Percentiles rank a stretch among this genome's conserved stretches.
Conservation (phyloP, 2,888 invertebrate species). For the Aproaerema taeniolella region DNA sequence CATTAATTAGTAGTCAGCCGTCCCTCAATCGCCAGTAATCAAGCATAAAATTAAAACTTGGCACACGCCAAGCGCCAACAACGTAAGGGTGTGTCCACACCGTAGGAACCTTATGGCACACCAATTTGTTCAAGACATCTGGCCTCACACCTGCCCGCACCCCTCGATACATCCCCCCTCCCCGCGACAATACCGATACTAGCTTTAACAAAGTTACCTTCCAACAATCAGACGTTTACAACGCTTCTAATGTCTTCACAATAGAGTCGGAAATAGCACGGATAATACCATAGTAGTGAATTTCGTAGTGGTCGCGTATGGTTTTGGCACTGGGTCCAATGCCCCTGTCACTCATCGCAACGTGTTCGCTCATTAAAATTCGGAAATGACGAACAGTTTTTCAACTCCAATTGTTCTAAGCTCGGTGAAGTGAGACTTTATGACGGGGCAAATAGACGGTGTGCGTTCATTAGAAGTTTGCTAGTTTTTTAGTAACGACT, state of each 20-base stretch:
- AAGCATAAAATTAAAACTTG: slow-evolving; percentile 77
- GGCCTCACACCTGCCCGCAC: slow-evolving; percentile 70
- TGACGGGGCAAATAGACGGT: slow-evolving; percentile 35
- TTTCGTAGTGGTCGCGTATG: slow-evolving; percentile 43
- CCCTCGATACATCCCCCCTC: slow-evolving; percentile 37
- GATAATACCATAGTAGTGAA: too few relatives aligned
- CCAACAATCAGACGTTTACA: too few relatives aligned
- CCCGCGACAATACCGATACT: slow-evolving; percentile 49
- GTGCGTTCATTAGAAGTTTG: slow-evolving; percentile 38
- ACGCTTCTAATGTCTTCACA: background rate
- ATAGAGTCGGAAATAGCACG: background rate
- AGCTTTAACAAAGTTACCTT: slow-evolving; percentile 8
- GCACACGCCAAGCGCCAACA: slow-evolving; percentile 68
- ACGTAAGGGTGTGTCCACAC: slow-evolving; percentile 69
- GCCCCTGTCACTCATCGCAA: slow-evolving; percentile 60
- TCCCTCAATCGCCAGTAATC: slow-evolving; percentile 61
- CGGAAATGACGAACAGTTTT: slow-evolving; percentile 71
- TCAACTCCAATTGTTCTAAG: slow-evolving; percentile 53
- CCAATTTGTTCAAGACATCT: slow-evolving; percentile 77
- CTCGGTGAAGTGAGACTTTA: slow-evolving; percentile 56
- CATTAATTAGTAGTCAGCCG: slow-evolving; percentile 68
- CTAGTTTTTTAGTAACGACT: slow-evolving; percentile 27
- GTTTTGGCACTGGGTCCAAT: slow-evolving; percentile 64
- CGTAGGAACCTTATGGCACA: slow-evolving; percentile 66
- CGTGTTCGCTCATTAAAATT: slow-evolving; percentile 61